Conservation (phyloP, 2,797 vertebrate species). For the Lepilemur ruficaudatus region DNA sequence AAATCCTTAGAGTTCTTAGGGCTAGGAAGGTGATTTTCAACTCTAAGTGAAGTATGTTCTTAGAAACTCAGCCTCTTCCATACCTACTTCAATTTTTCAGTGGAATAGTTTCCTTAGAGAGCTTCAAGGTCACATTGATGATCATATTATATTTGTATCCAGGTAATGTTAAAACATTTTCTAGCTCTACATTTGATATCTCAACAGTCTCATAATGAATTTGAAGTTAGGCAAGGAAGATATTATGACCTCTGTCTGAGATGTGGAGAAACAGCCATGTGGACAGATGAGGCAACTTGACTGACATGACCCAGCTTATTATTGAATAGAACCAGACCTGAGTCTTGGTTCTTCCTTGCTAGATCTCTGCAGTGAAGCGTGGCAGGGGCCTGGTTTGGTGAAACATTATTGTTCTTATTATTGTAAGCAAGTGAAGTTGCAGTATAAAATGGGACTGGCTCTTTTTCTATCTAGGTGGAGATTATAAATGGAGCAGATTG, state of each 20-base stretch:
- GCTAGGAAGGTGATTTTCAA: conserved; percentile 14
- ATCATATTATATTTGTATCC: background rate
- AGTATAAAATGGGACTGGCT: background rate
- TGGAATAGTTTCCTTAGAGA: background rate
- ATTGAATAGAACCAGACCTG: background rate
- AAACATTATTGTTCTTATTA: background rate
- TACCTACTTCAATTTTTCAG: background rate
- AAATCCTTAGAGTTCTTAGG: background rate
- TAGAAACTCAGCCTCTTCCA: background rate
- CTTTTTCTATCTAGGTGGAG: background rate
- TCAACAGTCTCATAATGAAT: background rate
- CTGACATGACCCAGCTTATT: background rate
- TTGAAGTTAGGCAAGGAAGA: background rate
- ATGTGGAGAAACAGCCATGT: background rate
- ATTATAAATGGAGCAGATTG: background rate
- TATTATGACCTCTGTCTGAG: background rate
- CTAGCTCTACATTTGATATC: background rate
- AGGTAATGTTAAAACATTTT: background rate
- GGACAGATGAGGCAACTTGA: background rate
- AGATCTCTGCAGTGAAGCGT: background rate
- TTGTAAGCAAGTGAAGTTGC: background rate
- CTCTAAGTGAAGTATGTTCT: conserved; percentile 6
- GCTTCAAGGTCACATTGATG: background rate
- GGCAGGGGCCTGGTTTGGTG: background rate
- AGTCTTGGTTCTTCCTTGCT: background rate